Evolutionary conservation across 2,888 invertebrate species (phyloP).

Genomic region (Ariolimax columbianus): DNA sequence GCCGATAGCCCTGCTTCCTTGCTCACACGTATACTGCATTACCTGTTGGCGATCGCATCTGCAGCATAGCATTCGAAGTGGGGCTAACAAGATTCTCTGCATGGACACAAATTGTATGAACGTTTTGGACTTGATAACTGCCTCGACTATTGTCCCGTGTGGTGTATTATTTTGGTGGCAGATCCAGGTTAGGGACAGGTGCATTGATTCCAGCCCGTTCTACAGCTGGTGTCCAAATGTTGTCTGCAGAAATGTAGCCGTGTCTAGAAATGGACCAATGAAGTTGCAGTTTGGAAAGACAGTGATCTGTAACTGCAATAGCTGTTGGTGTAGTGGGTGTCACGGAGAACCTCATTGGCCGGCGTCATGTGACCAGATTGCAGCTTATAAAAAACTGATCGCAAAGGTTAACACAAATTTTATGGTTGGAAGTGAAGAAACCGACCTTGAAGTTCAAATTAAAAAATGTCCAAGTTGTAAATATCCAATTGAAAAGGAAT

Average conservation of each 20-base stretch:
- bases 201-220: slow-evolving; percentile 20
- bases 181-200: not conserved
- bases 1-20: slow-evolving; percentile 20
- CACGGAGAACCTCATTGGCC: slow-evolving; percentile 63
- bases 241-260: slow-evolving; percentile 27
- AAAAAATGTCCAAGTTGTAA: slow-evolving; percentile 60
- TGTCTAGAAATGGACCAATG: not conserved
- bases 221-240: slow-evolving; percentile 38
- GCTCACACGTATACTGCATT: slow-evolving; percentile 31
- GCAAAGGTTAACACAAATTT: slow-evolving; percentile 45
- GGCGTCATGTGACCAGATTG: slow-evolving; percentile 56
- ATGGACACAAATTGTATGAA: slow-evolving; percentile 11
- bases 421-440: not conserved
- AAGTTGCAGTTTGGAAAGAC: slow-evolving; percentile 36
- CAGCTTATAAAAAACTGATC: slow-evolving; percentile 53
- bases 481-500: slow-evolving; percentile 62
- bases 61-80: not conserved
- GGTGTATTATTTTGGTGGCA: not conserved
- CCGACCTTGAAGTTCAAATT: slow-evolving; percentile 46
- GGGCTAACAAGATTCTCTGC: slow-evolving; percentile 2
- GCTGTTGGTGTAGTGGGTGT: slow-evolving; percentile 59
- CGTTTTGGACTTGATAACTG: slow-evolving; percentile 11
- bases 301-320: slow-evolving; percentile 57
- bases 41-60: slow-evolving; percentile 32
- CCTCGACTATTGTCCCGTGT: not conserved